Conservation (phyloP, 2,888 invertebrate species). For the Pterostichus niger region DNA sequence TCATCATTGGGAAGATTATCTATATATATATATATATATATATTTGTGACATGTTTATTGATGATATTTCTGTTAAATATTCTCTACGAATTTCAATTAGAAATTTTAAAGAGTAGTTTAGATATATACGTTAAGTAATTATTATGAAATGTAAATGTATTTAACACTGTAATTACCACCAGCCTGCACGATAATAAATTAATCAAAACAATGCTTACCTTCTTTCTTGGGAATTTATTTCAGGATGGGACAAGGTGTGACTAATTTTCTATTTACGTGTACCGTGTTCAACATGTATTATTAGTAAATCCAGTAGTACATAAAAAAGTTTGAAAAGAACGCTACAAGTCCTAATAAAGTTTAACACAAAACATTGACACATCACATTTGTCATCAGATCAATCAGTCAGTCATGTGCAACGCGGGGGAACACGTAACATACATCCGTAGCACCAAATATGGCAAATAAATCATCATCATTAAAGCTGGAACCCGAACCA, state of each 20-base stretch:
- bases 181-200: conserved; percentile 57
- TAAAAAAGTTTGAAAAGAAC: too few relatives aligned
- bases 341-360: too few relatives aligned
- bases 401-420: too few relatives aligned
- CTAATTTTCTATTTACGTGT: too few relatives aligned
- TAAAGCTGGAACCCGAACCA: not conserved
- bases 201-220: conserved; percentile 19
- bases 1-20: conserved; percentile 9
- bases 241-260: not conserved
- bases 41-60: conserved; percentile 58
- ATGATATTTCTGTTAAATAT: conserved; percentile 55
- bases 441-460: conserved; percentile 32
- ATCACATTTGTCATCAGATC: too few relatives aligned
- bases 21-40: conserved; percentile 15
- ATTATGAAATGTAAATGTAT: conserved; percentile 58
- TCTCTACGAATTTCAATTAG: conserved; percentile 65
- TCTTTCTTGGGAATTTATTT: not conserved
- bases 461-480: conserved; percentile 15
- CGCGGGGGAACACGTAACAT: not conserved
- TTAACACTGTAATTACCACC: conserved; percentile 62
- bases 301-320: too few relatives aligned
- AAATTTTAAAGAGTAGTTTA: conserved; percentile 59
- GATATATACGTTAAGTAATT: conserved; percentile 38
- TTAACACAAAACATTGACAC: too few relatives aligned
- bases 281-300: too few relatives aligned